Conservation (phyloP, 1,140 invertebrate species). For the Dreissena polymorpha region DNA sequence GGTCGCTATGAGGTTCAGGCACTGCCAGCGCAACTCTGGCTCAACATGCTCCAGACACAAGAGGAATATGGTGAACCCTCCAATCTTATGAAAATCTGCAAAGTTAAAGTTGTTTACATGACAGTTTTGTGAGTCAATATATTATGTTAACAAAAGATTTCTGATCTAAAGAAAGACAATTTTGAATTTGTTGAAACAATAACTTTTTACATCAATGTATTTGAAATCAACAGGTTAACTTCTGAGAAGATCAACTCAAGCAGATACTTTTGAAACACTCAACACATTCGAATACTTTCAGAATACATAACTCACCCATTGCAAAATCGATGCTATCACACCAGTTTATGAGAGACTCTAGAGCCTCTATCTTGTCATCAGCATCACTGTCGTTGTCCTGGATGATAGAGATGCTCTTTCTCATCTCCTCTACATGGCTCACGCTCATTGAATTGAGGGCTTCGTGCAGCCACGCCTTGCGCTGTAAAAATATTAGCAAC, state of each 20-base stretch:
- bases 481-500: slow-evolving; percentile 80
- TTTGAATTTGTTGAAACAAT: neutral
- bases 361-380: slow-evolving; percentile 81
- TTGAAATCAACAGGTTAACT: neutral
- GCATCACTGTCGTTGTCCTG: slow-evolving; percentile 81
- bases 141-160: neutral
- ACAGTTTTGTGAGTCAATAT: neutral
- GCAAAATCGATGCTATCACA: slow-evolving; percentile 88
- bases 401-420: slow-evolving; percentile 83
- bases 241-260: neutral
- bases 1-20: slow-evolving; percentile 86
- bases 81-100: slow-evolving; percentile 90
- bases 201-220: neutral
- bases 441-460: slow-evolving; percentile 85
- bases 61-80: slow-evolving; percentile 86
- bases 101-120: slow-evolving; percentile 47
- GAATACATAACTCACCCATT: slow-evolving; percentile 81
- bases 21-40: slow-evolving; percentile 83
- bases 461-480: slow-evolving; percentile 85
- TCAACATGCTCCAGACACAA: slow-evolving; percentile 84
- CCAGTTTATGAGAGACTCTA: slow-evolving; percentile 84
- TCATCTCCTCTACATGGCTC: slow-evolving; percentile 84
- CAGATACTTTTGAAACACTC: neutral
- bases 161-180: neutral
- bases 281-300: neutral